These are phyloP conservation scores for Otolemur crassicaudatus DNA, from an alignment of 2,797 vertebrate genomes.

Conservation along the genomic window DNA sequence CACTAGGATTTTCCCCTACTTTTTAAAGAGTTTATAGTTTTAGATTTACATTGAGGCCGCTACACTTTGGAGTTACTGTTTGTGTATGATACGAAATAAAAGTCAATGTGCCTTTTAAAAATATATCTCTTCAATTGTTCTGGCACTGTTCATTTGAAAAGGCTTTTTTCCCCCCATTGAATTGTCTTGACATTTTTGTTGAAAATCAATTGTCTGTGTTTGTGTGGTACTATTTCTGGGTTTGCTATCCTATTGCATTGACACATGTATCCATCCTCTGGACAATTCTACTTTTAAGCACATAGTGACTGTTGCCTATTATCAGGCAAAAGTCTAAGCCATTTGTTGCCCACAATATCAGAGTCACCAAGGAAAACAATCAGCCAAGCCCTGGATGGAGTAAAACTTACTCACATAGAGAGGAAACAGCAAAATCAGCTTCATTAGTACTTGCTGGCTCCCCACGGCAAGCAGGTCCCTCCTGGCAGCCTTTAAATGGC, in stretches of 20 bases:
- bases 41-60: neutral
- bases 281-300: neutral
- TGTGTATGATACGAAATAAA: neutral
- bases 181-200: neutral
- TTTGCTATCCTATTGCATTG: neutral
- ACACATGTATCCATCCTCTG: neutral
- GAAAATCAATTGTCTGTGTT: neutral
- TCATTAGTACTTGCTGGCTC: neutral
- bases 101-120: neutral
- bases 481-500: neutral
- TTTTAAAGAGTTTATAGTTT: neutral
- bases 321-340: neutral
- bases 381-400: neutral
- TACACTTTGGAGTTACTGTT: neutral
- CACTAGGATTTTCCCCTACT: neutral
- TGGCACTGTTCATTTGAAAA: neutral
- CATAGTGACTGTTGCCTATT: neutral
- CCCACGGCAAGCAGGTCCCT: neutral
- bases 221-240: neutral
- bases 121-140: neutral
- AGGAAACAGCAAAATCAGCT: neutral
- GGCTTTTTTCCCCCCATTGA: neutral
- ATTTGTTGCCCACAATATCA: neutral
- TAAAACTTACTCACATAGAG: neutral
- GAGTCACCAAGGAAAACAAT: neutral